Percentiles rank a stretch among this genome's conserved stretches.
Evolutionary conservation across 2,888 invertebrate species (phyloP).

Genomic region (Xylocampa areola): DNA sequence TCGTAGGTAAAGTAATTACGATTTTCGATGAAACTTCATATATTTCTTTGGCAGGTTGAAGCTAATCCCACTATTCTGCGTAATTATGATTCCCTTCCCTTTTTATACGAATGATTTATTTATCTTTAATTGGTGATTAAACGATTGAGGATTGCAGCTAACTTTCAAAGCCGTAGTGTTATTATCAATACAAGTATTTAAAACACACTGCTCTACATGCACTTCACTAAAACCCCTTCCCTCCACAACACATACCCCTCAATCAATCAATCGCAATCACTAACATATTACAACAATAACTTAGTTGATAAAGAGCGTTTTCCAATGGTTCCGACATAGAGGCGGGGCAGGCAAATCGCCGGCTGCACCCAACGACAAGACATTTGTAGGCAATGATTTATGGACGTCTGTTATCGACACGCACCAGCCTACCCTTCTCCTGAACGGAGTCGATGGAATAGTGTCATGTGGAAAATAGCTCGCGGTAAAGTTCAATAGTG

Average conservation of each 20-base stretch:
- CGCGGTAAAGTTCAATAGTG: slow-evolving; percentile 3
- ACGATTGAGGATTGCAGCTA: no score
- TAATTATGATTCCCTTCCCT: no score
- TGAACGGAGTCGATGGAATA: slow-evolving; percentile 54
- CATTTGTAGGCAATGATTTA: slow-evolving; percentile 88
- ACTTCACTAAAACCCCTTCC: no score
- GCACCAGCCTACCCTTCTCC: slow-evolving; percentile 84
- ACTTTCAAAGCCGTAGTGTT: no score
- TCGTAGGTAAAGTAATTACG: no score
- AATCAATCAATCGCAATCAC: slow-evolving; percentile 43
- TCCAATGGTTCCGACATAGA: slow-evolving; percentile 45
- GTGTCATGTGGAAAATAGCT: slow-evolving; percentile 44
- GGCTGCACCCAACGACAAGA: slow-evolving; percentile 83
- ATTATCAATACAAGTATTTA: no score
- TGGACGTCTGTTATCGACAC: slow-evolving; percentile 87
- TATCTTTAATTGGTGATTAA: no score
- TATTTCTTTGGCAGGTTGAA: no score
- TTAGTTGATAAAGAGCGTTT: slow-evolving; percentile 39
- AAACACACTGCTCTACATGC: no score
- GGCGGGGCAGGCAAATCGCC: slow-evolving; percentile 81
- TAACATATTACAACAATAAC: slow-evolving; percentile 46
- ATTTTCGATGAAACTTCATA: no score
- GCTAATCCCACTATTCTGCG: no score
- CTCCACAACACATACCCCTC: neutral
- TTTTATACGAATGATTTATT: no score